Percentiles rank a stretch among this genome's conserved stretches.
These are phyloP conservation scores for Chaetorhynchus papuensis DNA, from an alignment of 2,113 vertebrate species.

Conservation along the genomic window DNA sequence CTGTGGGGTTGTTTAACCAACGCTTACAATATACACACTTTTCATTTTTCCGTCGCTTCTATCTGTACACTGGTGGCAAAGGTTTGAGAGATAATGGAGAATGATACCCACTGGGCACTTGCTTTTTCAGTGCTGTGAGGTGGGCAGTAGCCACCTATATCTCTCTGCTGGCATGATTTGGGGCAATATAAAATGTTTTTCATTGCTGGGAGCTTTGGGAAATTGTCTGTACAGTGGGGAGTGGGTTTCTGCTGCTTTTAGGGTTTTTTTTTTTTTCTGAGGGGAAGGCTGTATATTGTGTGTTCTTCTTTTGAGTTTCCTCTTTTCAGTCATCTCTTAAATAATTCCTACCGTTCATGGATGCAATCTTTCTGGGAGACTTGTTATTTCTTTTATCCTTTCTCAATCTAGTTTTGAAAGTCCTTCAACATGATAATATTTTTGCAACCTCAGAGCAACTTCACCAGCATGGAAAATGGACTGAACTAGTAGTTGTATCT, in stretches of 20 bases:
- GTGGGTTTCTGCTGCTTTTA: not conserved
- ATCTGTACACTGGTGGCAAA: constrained; percentile 73
- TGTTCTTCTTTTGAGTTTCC: constrained; percentile 61
- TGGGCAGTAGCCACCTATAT: constrained; percentile 64
- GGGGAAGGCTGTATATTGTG: not conserved
- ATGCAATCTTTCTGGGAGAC: constrained; percentile 59
- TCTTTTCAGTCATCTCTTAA: constrained; percentile 71
- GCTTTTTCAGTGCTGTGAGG: constrained; percentile 23
- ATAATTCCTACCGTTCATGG: constrained; percentile 66
- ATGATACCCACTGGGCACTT: constrained; percentile 61
- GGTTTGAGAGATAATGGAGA: constrained; percentile 77
- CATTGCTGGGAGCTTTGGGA: constrained; percentile 65
- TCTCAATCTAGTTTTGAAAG: not conserved
- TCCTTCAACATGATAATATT: not conserved
- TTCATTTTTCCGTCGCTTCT: constrained; percentile 62
- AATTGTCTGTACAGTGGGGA: constrained; percentile 37
- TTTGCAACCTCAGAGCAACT: not conserved
- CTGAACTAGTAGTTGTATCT: not conserved
- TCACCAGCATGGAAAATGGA: not conserved
- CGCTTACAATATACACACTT: constrained; percentile 81
- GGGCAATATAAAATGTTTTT: constrained; percentile 69
- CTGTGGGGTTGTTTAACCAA: constrained; percentile 82
- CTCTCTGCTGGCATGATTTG: constrained; percentile 65
- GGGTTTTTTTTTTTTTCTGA: not conserved
- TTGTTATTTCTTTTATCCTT: constrained; percentile 42